phyloP scores from a whole-genome alignment of 2,113 vertebrate genomes.

The Ochotona curzoniae region DNA sequence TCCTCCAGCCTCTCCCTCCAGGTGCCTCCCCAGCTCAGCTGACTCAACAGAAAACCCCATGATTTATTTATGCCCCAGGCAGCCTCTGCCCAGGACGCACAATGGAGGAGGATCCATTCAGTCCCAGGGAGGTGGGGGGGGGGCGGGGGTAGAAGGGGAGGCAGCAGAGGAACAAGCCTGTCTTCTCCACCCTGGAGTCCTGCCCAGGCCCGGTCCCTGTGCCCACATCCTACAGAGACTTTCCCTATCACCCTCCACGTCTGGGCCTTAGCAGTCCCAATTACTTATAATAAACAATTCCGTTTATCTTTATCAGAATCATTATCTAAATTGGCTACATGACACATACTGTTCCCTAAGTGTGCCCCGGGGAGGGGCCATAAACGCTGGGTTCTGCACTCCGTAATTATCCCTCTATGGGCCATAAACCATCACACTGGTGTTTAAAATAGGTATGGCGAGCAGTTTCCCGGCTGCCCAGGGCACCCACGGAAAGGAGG shows the following conservation, averaged over 20 bases:
- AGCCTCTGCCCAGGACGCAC: constrained; percentile 64
- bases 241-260: constrained; percentile 80
- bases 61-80: constrained; percentile 81
- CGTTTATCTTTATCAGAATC: constrained; percentile 98
- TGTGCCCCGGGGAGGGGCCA: constrained; percentile 92
- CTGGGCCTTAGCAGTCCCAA: constrained; percentile 91
- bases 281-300: constrained; percentile 98
- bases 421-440: constrained; percentile 90
- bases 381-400: constrained; percentile 92
- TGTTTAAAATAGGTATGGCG: constrained; percentile 89
- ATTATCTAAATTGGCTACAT: constrained; percentile 99
- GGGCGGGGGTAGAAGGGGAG: not conserved
- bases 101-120: constrained; percentile 62
- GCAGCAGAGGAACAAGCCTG: not conserved
- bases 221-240: not conserved
- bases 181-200: not conserved
- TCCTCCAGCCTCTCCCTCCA: constrained; percentile 58
- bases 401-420: constrained; percentile 96
- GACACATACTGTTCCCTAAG: constrained; percentile 96
- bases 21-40: constrained; percentile 66
- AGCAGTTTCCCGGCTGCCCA: constrained; percentile 83
- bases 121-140: not conserved
- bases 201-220: not conserved
- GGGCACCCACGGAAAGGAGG: constrained; percentile 81
- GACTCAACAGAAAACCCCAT: constrained; percentile 78